phyloP scores from a whole-genome alignment of 2,113 vertebrate species.

The Trematocara unimaculatum region DNA sequence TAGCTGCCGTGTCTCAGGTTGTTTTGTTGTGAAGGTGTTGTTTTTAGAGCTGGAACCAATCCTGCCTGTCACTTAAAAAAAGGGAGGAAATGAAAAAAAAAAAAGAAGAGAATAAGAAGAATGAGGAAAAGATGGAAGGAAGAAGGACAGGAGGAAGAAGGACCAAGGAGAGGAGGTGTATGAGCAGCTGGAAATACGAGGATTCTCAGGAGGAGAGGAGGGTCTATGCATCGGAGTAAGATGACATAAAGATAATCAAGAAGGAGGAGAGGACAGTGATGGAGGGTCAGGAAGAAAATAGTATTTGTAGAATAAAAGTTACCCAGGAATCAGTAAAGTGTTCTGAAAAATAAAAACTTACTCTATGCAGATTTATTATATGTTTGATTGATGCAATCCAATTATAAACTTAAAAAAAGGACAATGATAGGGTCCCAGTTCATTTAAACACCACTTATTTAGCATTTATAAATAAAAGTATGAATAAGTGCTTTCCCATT shows the following conservation, averaged over 20 bases:
- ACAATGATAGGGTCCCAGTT: not conserved
- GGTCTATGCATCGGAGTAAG: not conserved
- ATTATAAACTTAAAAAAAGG: not conserved
- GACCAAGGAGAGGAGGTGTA: not conserved
- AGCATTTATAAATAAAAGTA: not conserved
- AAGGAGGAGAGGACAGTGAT: not conserved
- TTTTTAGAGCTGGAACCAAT: not conserved
- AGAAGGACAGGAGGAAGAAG: not conserved
- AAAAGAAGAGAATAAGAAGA: not conserved
- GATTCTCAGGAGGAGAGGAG: not conserved
- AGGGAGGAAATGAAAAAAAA: not conserved
- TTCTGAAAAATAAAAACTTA: not conserved
- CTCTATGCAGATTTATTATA: not conserved
- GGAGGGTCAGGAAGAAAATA: not conserved
- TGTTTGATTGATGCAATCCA: not conserved
- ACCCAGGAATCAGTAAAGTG: not conserved
- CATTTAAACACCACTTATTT: not conserved
- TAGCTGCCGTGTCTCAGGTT: not conserved
- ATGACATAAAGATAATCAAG: not conserved
- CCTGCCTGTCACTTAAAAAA: not conserved
- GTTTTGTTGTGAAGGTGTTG: not conserved
- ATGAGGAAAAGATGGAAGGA: not conserved
- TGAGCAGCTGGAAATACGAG: not conserved
- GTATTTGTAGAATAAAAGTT: not conserved
- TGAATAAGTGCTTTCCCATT: not conserved